phyloP scores from a whole-genome alignment of 2,113 vertebrate genomes.

The Numida meleagris region DNA sequence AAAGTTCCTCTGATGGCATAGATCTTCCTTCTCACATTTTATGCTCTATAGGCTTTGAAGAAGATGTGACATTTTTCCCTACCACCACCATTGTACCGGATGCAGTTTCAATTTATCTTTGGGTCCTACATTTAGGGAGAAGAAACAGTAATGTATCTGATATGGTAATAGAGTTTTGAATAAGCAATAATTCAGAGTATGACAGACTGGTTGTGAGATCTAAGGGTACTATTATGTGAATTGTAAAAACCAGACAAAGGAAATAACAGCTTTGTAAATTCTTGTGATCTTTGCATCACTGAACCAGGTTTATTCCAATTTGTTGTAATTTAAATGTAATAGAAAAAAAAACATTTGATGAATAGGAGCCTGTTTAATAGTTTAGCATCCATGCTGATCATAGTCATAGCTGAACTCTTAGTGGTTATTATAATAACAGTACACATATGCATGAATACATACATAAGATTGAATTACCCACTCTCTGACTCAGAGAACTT shows the following conservation, averaged over 20 bases:
- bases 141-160: not conserved
- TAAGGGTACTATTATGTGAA: not conserved
- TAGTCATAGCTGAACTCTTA: not conserved
- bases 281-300: not conserved
- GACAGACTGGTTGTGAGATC: constrained; percentile 17
- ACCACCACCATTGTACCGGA: not conserved
- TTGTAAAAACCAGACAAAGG: not conserved
- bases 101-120: not conserved
- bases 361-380: not conserved
- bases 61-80: not conserved
- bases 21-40: not conserved
- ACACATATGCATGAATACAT: not conserved
- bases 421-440: not conserved
- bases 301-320: not conserved
- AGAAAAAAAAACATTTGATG: not conserved
- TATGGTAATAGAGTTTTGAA: not conserved
- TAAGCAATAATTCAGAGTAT: constrained; percentile 10
- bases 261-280: constrained; percentile 18
- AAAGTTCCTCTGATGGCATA: not conserved
- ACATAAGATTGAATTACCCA: not conserved
- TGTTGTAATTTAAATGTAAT: constrained; percentile 10
- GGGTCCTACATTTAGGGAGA: not conserved
- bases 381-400: not conserved
- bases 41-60: not conserved
- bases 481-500: not conserved